Percentiles rank a stretch among this genome's conserved stretches.
phyloP scores from a whole-genome alignment of 2,888 invertebrate genomes.

The Dasypolia templi region DNA sequence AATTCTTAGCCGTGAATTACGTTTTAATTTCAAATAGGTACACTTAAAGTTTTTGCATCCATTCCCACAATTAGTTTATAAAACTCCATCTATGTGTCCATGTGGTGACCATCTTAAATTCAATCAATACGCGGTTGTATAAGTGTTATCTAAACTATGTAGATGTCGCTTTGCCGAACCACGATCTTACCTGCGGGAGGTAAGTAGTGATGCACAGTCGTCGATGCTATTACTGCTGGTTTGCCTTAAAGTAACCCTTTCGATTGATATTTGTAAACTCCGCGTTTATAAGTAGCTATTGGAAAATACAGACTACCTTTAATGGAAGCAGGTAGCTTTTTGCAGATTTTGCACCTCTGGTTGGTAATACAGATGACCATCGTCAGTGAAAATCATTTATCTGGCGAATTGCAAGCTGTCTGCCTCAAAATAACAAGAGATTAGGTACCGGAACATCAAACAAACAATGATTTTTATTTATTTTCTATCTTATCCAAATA shows the following conservation, averaged over 20 bases:
- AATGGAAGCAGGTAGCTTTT: too few relatives aligned
- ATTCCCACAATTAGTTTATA: too few relatives aligned
- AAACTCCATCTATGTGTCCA: neutral
- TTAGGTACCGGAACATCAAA: neutral
- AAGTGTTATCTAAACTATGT: neutral
- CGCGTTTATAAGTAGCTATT: too few relatives aligned
- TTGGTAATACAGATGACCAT: neutral
- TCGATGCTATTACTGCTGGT: neutral
- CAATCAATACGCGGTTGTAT: conserved; percentile 11
- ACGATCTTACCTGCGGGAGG: fast-evolving
- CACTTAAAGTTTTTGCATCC: neutral
- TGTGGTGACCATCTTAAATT: fast-evolving
- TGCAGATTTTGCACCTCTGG: neutral
- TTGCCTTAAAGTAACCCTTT: neutral
- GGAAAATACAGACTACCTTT: too few relatives aligned
- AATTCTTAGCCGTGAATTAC: neutral
- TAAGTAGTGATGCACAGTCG: neutral
- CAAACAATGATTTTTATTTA: neutral
- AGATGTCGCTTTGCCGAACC: conserved; percentile 14
- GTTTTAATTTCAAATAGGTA: fast-evolving
- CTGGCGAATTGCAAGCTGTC: too few relatives aligned
- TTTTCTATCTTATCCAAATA: neutral
- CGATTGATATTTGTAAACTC: neutral
- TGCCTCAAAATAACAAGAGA: neutral
- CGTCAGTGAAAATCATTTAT: too few relatives aligned